A percentile compares a stretch with the other conserved stretches of the same genome.
These are phyloP conservation scores for Ridgeia piscesae DNA, from an alignment of 1,140 invertebrate species.

Conservation along the genomic window DNA sequence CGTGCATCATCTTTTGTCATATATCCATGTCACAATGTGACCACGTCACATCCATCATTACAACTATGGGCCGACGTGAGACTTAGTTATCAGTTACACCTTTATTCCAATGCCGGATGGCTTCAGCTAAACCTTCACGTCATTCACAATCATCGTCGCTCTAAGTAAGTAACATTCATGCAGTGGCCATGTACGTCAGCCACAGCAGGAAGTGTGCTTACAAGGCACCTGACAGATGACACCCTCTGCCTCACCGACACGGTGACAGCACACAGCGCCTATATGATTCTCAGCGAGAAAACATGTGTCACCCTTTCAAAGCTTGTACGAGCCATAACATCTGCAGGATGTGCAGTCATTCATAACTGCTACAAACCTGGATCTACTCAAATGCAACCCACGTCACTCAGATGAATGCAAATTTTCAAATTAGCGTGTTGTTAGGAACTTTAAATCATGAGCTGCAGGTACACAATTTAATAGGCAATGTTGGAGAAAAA, in stretches of 20 bases:
- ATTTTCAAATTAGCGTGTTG: too few relatives aligned
- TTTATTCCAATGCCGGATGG: neutral
- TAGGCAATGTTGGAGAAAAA: too few relatives aligned
- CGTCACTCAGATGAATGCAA: neutral
- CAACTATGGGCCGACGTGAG: neutral
- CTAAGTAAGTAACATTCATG: neutral
- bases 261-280: neutral
- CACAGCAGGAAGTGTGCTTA: neutral
- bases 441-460: too few relatives aligned
- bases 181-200: neutral
- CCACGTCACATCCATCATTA: neutral
- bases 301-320: neutral
- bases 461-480: too few relatives aligned
- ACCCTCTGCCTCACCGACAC: neutral
- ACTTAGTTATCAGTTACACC: neutral
- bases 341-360: neutral
- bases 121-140: neutral
- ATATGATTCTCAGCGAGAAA: neutral
- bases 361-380: neutral
- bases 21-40: neutral
- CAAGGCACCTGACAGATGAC: neutral
- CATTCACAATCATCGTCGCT: neutral
- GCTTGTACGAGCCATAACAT: neutral
- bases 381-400: neutral
- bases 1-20: neutral